Percentiles rank a stretch among this genome's conserved stretches.
Conservation (phyloP, 2,797 vertebrate genomes). For the Tapera naevia region DNA sequence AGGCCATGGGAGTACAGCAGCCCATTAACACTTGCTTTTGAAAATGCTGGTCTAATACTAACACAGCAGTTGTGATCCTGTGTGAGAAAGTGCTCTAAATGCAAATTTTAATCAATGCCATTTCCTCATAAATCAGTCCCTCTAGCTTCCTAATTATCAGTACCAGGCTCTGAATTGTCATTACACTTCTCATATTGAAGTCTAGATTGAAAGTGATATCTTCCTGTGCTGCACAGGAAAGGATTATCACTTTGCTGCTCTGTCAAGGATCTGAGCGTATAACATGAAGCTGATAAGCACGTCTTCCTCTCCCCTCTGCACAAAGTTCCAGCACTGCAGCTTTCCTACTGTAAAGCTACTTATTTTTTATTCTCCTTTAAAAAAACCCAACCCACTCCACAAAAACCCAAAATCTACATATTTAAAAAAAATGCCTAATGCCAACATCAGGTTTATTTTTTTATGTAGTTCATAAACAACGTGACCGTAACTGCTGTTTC, state of each 20-base stretch:
- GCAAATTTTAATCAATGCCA: conserved; percentile 51
- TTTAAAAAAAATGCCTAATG: background rate
- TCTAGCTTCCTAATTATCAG: conserved; percentile 17
- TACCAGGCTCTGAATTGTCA: background rate
- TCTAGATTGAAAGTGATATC: conserved; percentile 9
- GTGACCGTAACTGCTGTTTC: background rate
- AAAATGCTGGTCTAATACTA: background rate
- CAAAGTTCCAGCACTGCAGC: background rate
- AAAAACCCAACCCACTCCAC: background rate
- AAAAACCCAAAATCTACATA: background rate
- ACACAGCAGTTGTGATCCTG: background rate
- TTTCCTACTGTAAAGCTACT: background rate
- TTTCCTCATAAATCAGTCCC: conserved; percentile 44
- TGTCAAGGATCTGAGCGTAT: background rate
- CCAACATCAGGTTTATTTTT: background rate
- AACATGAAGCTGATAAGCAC: background rate
- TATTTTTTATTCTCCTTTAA: background rate
- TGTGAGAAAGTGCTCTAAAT: conserved; percentile 14
- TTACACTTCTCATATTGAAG: background rate
- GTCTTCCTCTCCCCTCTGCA: background rate
- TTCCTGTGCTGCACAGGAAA: conserved; percentile 25
- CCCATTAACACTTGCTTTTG: background rate
- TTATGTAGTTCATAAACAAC: background rate
- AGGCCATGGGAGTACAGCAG: background rate
- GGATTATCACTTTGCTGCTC: background rate